These are phyloP conservation scores for Endotricha flammealis DNA, from an alignment of 2,888 invertebrate species.

Conservation along the genomic window DNA sequence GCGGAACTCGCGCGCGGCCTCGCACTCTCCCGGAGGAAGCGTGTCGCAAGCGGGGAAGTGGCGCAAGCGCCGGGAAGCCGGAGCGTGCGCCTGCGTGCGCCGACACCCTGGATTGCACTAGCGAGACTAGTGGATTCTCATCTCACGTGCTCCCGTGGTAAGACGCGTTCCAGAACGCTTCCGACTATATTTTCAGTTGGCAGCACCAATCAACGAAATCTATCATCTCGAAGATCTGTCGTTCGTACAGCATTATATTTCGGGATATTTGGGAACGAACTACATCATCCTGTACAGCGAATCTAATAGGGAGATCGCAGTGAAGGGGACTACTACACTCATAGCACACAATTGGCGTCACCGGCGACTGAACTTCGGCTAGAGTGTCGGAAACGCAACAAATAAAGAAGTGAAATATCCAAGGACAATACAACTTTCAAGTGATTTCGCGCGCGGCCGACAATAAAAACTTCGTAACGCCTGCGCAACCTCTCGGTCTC, in stretches of 20 bases:
- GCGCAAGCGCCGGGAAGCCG: constrained; percentile 71
- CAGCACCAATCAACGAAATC: neutral
- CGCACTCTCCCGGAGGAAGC: constrained; percentile 75
- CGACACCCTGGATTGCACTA: constrained; percentile 56
- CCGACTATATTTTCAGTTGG: constrained; percentile 11
- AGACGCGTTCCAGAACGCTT: constrained; percentile 25
- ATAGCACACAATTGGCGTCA: constrained; percentile 51
- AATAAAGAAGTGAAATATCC: constrained; percentile 77
- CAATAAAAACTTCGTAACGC: constrained; percentile 76
- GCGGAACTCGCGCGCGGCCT: constrained; percentile 68
- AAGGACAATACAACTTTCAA: constrained; percentile 78
- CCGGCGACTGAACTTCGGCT: constrained; percentile 59
- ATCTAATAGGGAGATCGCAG: constrained; percentile 40
- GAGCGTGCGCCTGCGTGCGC: constrained; percentile 53
- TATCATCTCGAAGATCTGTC: neutral
- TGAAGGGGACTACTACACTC: constrained; percentile 58
- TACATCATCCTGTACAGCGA: constrained; percentile 25
- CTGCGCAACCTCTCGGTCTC: constrained; percentile 75
- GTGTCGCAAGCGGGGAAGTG: constrained; percentile 74
- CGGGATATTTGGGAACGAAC: constrained; percentile 11
- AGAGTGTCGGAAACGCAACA: constrained; percentile 69
- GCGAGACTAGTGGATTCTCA: constrained; percentile 42
- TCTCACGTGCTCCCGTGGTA: constrained; percentile 44
- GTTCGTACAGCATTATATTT: neutral
- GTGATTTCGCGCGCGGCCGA: constrained; percentile 76